Base-by-base conservation (phyloP, 2,888 invertebrate species). In the Stenodema calcarata region DNA sequence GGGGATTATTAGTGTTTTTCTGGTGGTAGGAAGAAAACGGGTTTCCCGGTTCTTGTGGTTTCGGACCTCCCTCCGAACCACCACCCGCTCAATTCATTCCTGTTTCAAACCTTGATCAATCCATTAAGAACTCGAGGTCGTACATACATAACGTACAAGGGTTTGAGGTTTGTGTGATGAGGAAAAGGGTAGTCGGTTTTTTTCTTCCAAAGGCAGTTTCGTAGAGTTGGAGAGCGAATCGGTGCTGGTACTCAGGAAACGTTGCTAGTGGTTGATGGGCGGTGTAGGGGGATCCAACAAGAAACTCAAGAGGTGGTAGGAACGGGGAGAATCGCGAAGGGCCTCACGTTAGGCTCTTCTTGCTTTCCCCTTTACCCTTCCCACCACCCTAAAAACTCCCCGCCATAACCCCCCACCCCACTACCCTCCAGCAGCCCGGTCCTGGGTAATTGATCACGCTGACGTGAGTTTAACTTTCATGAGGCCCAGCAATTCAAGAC, bases 1-100 rank as follows among this genome's bases (percentile, higher is more conserved):
- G 73, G 54, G 79, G 82, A 69, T 82, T 82, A 82, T 82, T 82
- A 82, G 82, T 82, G 82, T 82, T 82, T 69, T 82, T 82, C 35
- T 35, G 78, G 27, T 16, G 73, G 73, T 6, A 18, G 73, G 44
- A 44, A 23, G 78, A 78, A 44, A 23, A 78, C 23, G 27, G 44
- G 44, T 18, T 35, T 35, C 9, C 18, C 41, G 1, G 73, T 78
- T 78, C 78, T 78, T 78, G 78, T 42, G 78, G 27, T 4, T 18
- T n/a, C 0, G 44, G 78, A n/a, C 35, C 73, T 35, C 1, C 54
- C 16, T 54, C 54, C 7, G 28, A n/a, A n/a, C n/a, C n/a, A n/a
- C n/a, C n/a, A n/a, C n/a, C n/a, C n/a, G n/a, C n/a, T n/a, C n/a
- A n/a, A n/a, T n/a, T n/a, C n/a, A n/a, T n/a, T 50, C 30, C 50